Conservation (phyloP, 2,113 vertebrate genomes). For the Lichenostomus cassidix region DNA sequence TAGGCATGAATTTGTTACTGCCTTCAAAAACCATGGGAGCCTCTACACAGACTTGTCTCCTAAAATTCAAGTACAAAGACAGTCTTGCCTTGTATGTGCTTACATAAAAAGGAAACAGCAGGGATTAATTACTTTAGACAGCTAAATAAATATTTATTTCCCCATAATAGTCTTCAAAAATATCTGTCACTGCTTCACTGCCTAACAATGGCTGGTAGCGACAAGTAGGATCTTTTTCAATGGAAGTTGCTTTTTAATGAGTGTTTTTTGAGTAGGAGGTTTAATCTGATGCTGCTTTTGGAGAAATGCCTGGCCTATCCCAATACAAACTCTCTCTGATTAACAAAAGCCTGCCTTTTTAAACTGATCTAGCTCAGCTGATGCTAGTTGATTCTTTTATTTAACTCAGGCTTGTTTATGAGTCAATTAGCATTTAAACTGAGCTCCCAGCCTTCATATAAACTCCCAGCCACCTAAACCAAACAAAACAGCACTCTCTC, state of each 20-base stretch:
- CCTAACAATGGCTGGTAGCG: conserved; percentile 52
- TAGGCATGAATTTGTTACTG: conserved; percentile 24
- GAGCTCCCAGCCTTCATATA: conserved; percentile 3
- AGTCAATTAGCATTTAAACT: conserved; percentile 61
- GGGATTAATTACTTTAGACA: conserved; percentile 74
- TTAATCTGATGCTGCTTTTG: conserved; percentile 61
- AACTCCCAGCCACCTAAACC: neutral
- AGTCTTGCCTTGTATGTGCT: conserved; percentile 68
- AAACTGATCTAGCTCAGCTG: conserved; percentile 51
- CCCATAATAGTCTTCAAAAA: conserved; percentile 63
- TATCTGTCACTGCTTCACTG: conserved; percentile 60
- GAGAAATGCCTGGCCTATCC: conserved; percentile 46
- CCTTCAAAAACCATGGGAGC: conserved; percentile 22
- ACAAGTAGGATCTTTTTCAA: conserved; percentile 62
- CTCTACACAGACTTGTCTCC: conserved; percentile 23
- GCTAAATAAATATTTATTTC: conserved; percentile 76
- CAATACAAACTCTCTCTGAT: conserved; percentile 44
- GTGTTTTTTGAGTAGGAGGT: conserved; percentile 47
- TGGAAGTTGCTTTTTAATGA: conserved; percentile 59
- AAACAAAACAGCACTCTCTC: conserved; percentile 14
- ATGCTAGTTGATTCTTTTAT: conserved; percentile 56
- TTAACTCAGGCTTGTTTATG: conserved; percentile 52
- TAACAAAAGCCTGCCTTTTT: conserved; percentile 58
- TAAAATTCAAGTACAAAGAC: conserved; percentile 46
- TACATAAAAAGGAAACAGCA: conserved; percentile 68